Evolutionary conservation across 2,888 invertebrate genomes (phyloP).

Genomic region (Carabus problematicus): DNA sequence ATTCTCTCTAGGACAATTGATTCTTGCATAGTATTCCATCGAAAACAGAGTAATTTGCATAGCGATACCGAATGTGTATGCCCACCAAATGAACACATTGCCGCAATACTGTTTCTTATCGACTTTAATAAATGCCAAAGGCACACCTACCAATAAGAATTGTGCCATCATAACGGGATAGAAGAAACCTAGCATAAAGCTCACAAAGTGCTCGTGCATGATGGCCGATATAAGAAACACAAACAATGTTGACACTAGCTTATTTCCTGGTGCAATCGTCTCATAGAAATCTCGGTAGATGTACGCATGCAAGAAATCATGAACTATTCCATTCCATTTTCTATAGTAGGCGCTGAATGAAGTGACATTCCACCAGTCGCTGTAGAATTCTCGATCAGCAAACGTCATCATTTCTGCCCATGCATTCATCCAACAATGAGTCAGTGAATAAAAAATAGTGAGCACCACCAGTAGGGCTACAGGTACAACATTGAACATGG

Average conservation of each 20-base stretch:
- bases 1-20: conserved; percentile 69
- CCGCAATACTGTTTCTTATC: conserved; percentile 58
- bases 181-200: conserved; percentile 81
- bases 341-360: conserved; percentile 83
- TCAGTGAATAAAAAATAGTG: conserved; percentile 44
- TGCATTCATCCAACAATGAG: conserved; percentile 92
- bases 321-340: conserved; percentile 94
- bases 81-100: conserved; percentile 86
- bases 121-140: conserved; percentile 64
- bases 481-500: conserved; percentile 23
- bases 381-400: conserved; percentile 84
- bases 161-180: conserved; percentile 84
- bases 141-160: conserved; percentile 76
- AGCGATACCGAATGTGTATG: conserved; percentile 79
- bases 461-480: conserved; percentile 52
- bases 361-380: conserved; percentile 95
- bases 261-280: conserved; percentile 64
- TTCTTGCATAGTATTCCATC: conserved; percentile 85
- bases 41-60: conserved; percentile 78
- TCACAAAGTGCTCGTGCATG: conserved; percentile 87
- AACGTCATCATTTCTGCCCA: conserved; percentile 89
- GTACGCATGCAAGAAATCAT: conserved; percentile 78
- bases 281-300: conserved; percentile 76
- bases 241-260: conserved; percentile 62
- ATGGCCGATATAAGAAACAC: conserved; percentile 84